A percentile compares a stretch with the other conserved stretches of the same genome.
phyloP scores from a whole-genome alignment of 2,888 invertebrate species.

The Lapara coniferarum region DNA sequence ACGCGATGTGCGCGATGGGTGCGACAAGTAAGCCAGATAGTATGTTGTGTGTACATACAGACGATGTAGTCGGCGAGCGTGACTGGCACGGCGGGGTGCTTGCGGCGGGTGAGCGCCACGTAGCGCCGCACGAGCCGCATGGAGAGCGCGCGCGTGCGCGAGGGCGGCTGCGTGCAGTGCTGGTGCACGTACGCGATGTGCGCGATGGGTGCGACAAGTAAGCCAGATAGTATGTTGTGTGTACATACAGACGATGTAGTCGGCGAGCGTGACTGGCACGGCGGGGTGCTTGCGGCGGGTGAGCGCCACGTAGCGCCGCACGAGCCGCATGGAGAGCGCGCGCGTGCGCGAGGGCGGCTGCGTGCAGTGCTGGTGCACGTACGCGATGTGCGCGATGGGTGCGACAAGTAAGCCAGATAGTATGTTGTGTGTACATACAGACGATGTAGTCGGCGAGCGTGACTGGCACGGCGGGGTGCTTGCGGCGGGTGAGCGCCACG shows the following conservation, averaged over 20 bases:
- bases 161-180: constrained; percentile 93
- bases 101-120: constrained; percentile 94
- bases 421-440: constrained; percentile 43
- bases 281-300: constrained; percentile 95
- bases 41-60: constrained; percentile 43
- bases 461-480: constrained; percentile 92
- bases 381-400: constrained; percentile 90
- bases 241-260: constrained; percentile 59
- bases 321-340: constrained; percentile 95
- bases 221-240: too few species aligned
- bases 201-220: constrained; percentile 27
- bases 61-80: constrained; percentile 55
- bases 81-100: constrained; percentile 92
- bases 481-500: constrained; percentile 94
- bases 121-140: constrained; percentile 98
- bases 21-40: too few species aligned
- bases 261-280: constrained; percentile 84
- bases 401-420: too few species aligned
- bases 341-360: constrained; percentile 92
- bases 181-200: constrained; percentile 99
- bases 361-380: constrained; percentile 95
- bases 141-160: constrained; percentile 89
- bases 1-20: constrained; percentile 90
- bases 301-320: constrained; percentile 95
- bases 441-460: constrained; percentile 55